These are phyloP conservation scores for Hydractinia echinata DNA, from an alignment of 30 jellyfish, hydroid and myxozoan species.

Conservation along the genomic window DNA sequence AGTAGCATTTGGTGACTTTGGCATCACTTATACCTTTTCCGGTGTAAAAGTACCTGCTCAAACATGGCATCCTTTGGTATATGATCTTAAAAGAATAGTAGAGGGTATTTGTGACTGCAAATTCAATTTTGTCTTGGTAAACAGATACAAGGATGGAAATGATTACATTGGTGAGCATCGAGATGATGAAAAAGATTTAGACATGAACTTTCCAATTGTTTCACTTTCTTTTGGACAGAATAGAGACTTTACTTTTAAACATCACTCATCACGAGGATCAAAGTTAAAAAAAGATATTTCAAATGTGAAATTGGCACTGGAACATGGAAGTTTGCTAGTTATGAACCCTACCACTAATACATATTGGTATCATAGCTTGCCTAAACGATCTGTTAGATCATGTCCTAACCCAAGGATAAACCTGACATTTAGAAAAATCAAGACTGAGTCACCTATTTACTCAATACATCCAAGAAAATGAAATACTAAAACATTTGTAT, in stretches of 20 bases:
- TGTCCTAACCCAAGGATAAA: constrained; percentile 41
- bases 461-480: no score
- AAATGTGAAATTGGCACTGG: constrained; percentile 9
- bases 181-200: constrained; percentile 49
- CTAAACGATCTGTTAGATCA: constrained; percentile 29
- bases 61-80: constrained; percentile 38
- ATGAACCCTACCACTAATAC: constrained; percentile 40
- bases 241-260: constrained; percentile 36
- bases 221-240: constrained; percentile 45
- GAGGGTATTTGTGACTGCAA: background rate
- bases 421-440: constrained; percentile 33
- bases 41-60: constrained; percentile 35
- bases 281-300: background rate
- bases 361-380: constrained; percentile 31
- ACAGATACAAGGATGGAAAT: constrained; percentile 40
- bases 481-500: no score
- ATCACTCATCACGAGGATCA: background rate
- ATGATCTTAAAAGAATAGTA: constrained; percentile 14
- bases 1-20: constrained; percentile 42
- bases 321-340: constrained; percentile 41
- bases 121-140: constrained; percentile 43
- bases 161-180: constrained; percentile 48
- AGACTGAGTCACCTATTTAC: background rate
- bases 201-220: constrained; percentile 30
- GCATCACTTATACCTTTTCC: constrained; percentile 46